Base-by-base conservation (phyloP, 2,113 vertebrate species). In the Mixornis gularis region DNA sequence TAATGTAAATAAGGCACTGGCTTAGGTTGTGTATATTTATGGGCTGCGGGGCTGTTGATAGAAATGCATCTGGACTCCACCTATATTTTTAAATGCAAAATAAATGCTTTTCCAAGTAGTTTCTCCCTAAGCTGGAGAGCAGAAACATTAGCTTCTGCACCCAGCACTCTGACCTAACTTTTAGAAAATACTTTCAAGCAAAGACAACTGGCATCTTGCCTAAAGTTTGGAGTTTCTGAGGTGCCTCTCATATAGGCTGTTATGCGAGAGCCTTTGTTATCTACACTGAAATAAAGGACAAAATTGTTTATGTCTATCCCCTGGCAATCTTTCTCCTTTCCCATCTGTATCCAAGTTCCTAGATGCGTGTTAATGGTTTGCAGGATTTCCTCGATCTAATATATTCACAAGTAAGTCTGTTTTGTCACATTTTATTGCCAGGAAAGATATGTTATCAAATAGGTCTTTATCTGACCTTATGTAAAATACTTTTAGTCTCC, bases 1-100 rank as follows among this genome's bases (percentile, higher is more conserved):
- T 84, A 88, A 93, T 53, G 62, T 89, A 93, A 89, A 71, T 60
- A 77, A 94, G 93, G 81, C 81, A 26, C 56, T n/a, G 91, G 24
- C 78, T 95, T 41, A 9, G 85, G 79, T 51, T 53, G 26, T 51
- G 49, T 18, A 24, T 71, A 89, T 65, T 80, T 85, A n/a, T 16
- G 63, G 66, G 79, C 78, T 21, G 56, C 0, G 0, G 70, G 70
- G n/a, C 78, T 41, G 51, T 38, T 73, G 49, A 69, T 6, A 55
- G 84, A 83, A 90, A 95, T 30, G 40, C 49, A 68, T 38, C 32
- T 46, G 80, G 56, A 72, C 24, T 38, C 60, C 77, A 51, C 63
- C 76, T 52, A 30, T 38, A 64, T 92, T 91, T 94, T 90, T 51
- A 73, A 78, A 93, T 40, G 38, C 56, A 90, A 85, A 93, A 78